Conservation (phyloP, 2,113 vertebrate genomes). For the Otis tarda region DNA sequence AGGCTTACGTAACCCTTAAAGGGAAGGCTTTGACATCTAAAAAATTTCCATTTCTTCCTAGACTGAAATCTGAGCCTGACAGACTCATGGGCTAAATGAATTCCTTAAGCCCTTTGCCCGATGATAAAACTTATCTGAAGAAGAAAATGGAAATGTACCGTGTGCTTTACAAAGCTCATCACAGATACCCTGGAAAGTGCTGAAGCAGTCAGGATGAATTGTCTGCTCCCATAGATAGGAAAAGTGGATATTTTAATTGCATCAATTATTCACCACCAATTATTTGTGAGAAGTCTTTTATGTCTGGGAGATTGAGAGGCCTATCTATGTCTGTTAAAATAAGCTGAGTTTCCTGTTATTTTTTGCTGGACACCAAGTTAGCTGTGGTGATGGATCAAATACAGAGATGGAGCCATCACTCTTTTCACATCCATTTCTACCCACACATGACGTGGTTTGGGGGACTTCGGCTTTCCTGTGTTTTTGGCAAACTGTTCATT, state of each 20-base stretch:
- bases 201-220: slow-evolving; percentile 16
- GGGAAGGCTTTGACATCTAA: neutral
- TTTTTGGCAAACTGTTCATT: neutral
- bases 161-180: neutral
- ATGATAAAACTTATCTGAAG: slow-evolving; percentile 25
- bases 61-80: neutral
- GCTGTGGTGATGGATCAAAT: neutral
- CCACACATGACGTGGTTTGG: fast-evolving
- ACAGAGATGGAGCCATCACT: neutral
- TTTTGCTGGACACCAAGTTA: neutral
- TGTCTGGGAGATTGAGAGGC: neutral
- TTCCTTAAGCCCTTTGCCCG: neutral
- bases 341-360: neutral
- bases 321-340: neutral
- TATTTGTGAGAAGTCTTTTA: neutral
- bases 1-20: neutral
- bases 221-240: neutral
- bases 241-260: slow-evolving; percentile 28
- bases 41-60: neutral
- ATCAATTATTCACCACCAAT: neutral
- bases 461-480: neutral
- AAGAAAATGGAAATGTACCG: slow-evolving; percentile 26
- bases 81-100: neutral
- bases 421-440: neutral
- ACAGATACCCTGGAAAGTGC: neutral